Base-by-base conservation (phyloP, 64 coral and sea anemone species). In the Pocillopora damicornis region DNA sequence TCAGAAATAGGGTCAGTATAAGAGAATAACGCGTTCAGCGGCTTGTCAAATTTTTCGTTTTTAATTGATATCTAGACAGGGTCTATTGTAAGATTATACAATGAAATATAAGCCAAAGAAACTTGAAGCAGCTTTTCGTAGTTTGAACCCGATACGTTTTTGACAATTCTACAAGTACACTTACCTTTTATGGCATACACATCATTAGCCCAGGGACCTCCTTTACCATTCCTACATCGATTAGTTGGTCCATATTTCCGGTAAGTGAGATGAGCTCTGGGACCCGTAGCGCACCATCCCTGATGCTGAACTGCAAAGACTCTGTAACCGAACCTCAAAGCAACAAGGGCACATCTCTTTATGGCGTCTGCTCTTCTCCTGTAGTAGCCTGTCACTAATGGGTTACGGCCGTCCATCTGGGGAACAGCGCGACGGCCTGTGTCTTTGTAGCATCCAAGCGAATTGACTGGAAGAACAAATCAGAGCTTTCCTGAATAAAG, bases 171-270 rank as follows among this genome's bases (percentile, higher is more conserved):
- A 30, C 1, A 30, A n/a, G 51, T 42, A 5, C 18, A 0, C 81
- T 15, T 58, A 85, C 81, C 81, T 13, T 9, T 18, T 42, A 85
- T 13, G 11, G 6, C 37, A 16, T 91, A 91, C 0, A 91, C 89
- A 56, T 91, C 89, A 25, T 91, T 91, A n/a, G 81, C 89, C 89
- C 81, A 91, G 1, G 82, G 82, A 20, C 89, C 89, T 86, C 89
- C 89, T 58, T 86, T 86, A 22, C 82, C 73, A 30, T 87, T 76
- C 30, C 74, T 65, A 86, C 89, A 91, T 58, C 59, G 61, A 64
- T 91, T 79, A 42, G 35, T 69, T 13, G 60, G 89, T 87, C 89
- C 89, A 56, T 91, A 91, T 61, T 86, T 86, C 15, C 76, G 37
- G 89, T 91, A 91, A 5, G 81, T 87, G 35, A 61, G 1, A 0